Percentiles rank a stretch among this genome's conserved stretches.
phyloP scores from a whole-genome alignment of 2,113 vertebrate genomes.

The Picathartes gymnocephalus region DNA sequence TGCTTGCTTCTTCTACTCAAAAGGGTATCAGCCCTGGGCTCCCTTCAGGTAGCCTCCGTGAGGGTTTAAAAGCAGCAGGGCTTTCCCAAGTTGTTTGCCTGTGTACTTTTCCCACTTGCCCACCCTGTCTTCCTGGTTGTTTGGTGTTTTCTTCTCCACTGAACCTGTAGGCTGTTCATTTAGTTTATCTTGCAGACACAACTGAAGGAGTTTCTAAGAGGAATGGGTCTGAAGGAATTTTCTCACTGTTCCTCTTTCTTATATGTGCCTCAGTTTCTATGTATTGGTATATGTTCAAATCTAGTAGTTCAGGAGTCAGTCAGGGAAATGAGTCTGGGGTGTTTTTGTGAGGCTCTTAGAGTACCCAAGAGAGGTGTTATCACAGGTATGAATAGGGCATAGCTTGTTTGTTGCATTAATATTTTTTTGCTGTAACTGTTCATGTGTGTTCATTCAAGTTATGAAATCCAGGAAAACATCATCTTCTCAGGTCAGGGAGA shows the following conservation, averaged over 20 bases:
- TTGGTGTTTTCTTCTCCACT: not conserved
- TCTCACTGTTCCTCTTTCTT: not conserved
- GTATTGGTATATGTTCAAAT: not conserved
- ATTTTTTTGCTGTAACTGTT: not conserved
- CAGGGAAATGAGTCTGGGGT: not conserved
- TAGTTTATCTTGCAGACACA: not conserved
- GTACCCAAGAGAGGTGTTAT: not conserved
- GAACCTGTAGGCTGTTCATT: not conserved
- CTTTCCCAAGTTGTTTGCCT: not conserved
- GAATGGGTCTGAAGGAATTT: not conserved
- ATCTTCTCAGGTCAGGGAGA: not conserved
- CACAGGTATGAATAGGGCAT: not conserved
- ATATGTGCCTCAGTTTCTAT: not conserved
- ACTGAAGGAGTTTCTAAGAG: not conserved
- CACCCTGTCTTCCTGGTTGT: fast-evolving
- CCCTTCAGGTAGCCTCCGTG: not conserved
- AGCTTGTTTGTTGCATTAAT: not conserved
- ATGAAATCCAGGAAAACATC: not conserved
- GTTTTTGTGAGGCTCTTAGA: not conserved
- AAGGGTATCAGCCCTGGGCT: not conserved
- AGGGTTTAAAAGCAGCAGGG: not conserved
- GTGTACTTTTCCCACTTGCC: not conserved
- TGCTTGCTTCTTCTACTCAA: not conserved
- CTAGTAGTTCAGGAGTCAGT: not conserved
- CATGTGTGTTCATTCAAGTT: not conserved